These are phyloP conservation scores for Sinocyclocheilus maitianheensis DNA, from an alignment of 2,113 vertebrate species.

Conservation along the genomic window DNA sequence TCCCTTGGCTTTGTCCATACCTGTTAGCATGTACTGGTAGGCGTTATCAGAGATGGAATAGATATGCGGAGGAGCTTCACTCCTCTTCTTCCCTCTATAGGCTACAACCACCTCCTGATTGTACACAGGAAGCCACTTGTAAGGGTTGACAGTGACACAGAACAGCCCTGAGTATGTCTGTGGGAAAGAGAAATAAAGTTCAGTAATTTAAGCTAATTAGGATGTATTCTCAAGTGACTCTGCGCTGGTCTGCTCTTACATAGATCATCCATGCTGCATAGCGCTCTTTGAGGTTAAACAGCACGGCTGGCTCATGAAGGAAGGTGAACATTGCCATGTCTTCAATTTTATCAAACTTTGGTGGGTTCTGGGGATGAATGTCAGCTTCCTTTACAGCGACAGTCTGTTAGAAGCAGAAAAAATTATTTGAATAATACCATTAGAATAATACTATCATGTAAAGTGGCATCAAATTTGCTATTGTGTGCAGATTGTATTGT, in stretches of 20 bases:
- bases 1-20: conserved; percentile 55
- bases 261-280: conserved; percentile 92
- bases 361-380: conserved; percentile 84
- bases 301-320: conserved; percentile 85
- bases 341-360: conserved; percentile 91
- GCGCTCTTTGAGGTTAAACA: conserved; percentile 92
- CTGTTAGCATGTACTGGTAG: conserved; percentile 83
- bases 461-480: background rate
- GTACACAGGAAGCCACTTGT: conserved; percentile 81
- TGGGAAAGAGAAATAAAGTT: background rate
- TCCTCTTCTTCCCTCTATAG: conserved; percentile 82
- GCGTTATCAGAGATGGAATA: conserved; percentile 85
- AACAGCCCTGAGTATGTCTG: conserved; percentile 81
- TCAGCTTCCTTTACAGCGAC: conserved; percentile 80
- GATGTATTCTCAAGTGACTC: background rate
- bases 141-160: conserved; percentile 79
- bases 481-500: background rate
- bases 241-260: conserved; percentile 68
- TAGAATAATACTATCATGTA: background rate
- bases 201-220: background rate
- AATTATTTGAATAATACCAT: background rate
- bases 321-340: conserved; percentile 94
- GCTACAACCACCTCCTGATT: conserved; percentile 73
- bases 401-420: conserved; percentile 63
- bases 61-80: conserved; percentile 82